Evolutionary conservation across 1,140 invertebrate species (phyloP).

Genomic region (Thaumetopoea pityocampa): DNA sequence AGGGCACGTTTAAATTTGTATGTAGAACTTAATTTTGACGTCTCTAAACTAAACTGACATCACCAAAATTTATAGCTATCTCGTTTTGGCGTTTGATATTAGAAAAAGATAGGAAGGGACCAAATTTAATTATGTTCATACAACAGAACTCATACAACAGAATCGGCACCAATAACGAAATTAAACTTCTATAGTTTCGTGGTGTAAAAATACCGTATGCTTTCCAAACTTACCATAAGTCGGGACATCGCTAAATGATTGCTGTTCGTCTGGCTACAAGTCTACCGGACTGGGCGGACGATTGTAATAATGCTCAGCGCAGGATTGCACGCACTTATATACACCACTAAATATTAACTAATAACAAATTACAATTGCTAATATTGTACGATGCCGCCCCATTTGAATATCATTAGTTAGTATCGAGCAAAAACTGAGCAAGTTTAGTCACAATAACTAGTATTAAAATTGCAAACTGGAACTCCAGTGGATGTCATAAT

Average conservation of each 20-base stretch:
- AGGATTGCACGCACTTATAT: constrained; percentile 59
- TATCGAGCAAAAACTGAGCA: constrained; percentile 44
- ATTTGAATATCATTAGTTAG: constrained; percentile 68
- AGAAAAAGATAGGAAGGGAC: too few relatives aligned
- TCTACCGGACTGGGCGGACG: constrained; percentile 36
- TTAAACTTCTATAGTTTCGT: too few relatives aligned
- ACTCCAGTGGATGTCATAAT: too few relatives aligned
- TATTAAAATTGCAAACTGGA: not conserved
- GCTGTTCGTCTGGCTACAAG: constrained; percentile 35
- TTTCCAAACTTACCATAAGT: constrained; percentile 55
- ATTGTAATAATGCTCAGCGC: constrained; percentile 40
- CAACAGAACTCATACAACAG: too few relatives aligned
- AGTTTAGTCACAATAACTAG: constrained; percentile 8
- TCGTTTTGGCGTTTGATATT: too few relatives aligned
- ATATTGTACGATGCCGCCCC: constrained; percentile 45
- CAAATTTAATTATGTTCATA: too few relatives aligned
- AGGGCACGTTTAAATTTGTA: too few relatives aligned
- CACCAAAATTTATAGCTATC: too few relatives aligned
- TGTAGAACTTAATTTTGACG: too few relatives aligned
- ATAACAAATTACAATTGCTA: constrained; percentile 67
- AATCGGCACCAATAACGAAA: too few relatives aligned
- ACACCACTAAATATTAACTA: constrained; percentile 61
- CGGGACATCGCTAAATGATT: constrained; percentile 48
- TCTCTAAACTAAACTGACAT: too few relatives aligned
- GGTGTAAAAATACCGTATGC: not conserved